Conservation (phyloP, 2,888 invertebrate species). For the Meandrusa payeni region DNA sequence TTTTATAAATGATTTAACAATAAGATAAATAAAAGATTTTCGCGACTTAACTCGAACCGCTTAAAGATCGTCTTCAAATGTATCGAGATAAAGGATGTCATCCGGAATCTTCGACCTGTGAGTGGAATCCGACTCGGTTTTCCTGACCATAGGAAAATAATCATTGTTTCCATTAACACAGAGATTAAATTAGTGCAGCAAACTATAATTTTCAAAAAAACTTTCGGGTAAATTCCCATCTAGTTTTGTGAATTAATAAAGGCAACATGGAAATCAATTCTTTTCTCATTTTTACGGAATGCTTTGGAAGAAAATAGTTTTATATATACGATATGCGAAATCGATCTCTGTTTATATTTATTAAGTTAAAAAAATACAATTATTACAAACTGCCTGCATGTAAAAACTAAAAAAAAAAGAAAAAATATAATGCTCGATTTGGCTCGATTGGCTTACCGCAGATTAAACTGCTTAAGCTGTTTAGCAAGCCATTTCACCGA, state of each 20-base stretch:
- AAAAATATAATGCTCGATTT: not conserved
- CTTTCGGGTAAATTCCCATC: slow-evolving; percentile 67
- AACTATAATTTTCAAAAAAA: slow-evolving; percentile 50
- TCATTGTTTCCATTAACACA: slow-evolving; percentile 40
- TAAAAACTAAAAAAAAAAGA: too few species aligned
- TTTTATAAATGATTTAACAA: not conserved
- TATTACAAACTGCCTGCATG: too few species aligned
- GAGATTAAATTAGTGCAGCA: slow-evolving; percentile 41
- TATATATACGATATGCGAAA: too few species aligned
- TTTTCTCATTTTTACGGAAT: slow-evolving; percentile 64
- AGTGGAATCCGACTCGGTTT: slow-evolving; percentile 49
- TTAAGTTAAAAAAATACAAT: too few species aligned
- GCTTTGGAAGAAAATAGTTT: too few species aligned
- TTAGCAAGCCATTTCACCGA: slow-evolving; percentile 4
- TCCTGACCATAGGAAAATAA: slow-evolving; percentile 35
- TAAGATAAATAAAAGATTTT: slow-evolving; percentile 21
- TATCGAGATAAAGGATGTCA: slow-evolving; percentile 78
- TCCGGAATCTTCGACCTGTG: slow-evolving; percentile 67
- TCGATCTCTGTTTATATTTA: too few species aligned
- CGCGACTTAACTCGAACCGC: slow-evolving; percentile 53
- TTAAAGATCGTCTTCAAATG: slow-evolving; percentile 67
- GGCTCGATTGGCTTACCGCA: not conserved
- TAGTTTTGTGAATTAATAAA: slow-evolving; percentile 77
- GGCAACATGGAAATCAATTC: slow-evolving; percentile 55
- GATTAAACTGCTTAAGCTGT: not conserved